Evolutionary conservation across 1,140 invertebrate species (phyloP).

Genomic region (Atta texana): DNA sequence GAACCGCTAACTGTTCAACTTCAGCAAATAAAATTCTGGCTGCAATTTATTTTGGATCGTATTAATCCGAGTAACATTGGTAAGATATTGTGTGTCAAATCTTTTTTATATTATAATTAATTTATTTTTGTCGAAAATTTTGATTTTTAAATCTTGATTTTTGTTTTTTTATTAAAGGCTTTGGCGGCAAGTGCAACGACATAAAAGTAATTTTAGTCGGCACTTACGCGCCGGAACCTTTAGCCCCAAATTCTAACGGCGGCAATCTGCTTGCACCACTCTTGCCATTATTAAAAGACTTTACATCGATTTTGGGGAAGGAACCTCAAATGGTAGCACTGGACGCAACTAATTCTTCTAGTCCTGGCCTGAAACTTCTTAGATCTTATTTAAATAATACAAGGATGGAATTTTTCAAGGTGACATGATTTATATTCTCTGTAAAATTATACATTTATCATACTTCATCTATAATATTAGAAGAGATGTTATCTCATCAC

Average conservation of each 20-base stretch:
- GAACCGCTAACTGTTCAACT: slow-evolving; percentile 91
- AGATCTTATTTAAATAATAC: slow-evolving; percentile 83
- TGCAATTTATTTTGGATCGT: slow-evolving; percentile 92
- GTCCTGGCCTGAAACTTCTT: slow-evolving; percentile 84
- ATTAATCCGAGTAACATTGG: slow-evolving; percentile 91
- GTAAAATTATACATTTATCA: slow-evolving; percentile 31
- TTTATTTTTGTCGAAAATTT: not conserved
- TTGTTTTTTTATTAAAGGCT: slow-evolving; percentile 76
- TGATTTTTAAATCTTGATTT: not conserved
- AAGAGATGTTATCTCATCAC: slow-evolving; percentile 46
- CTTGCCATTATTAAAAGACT: slow-evolving; percentile 83
- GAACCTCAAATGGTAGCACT: slow-evolving; percentile 83
- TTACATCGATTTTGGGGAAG: slow-evolving; percentile 82
- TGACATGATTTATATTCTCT: slow-evolving; percentile 75
- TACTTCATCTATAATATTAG: slow-evolving; percentile 44
- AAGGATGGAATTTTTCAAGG: slow-evolving; percentile 84
- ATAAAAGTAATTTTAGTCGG: slow-evolving; percentile 84
- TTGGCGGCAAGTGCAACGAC: slow-evolving; percentile 83
- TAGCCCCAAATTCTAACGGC: slow-evolving; percentile 80
- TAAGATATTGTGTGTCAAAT: slow-evolving; percentile 75
- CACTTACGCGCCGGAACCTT: slow-evolving; percentile 84
- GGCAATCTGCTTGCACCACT: slow-evolving; percentile 81
- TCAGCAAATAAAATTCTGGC: slow-evolving; percentile 93
- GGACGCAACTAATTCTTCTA: slow-evolving; percentile 85
- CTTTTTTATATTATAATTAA: slow-evolving; percentile 23